Evolutionary conservation across 2,797 vertebrate species (phyloP), one percentile per base, ranked within the genome.

Genomic region (Gastrophryne carolinensis): DNA sequence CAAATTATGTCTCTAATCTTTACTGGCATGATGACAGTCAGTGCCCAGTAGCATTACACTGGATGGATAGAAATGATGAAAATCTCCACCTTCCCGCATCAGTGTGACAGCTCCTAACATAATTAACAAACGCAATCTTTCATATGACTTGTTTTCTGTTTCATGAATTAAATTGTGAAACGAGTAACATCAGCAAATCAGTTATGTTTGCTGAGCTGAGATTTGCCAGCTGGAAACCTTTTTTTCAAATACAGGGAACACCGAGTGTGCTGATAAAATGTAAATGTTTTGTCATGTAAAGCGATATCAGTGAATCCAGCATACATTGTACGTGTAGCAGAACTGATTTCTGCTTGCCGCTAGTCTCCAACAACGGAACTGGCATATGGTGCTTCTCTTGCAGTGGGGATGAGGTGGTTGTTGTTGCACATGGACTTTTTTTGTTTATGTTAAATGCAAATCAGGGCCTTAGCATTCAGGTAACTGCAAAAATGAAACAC

Each of bases 51-150:
- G 47, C 50, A 35, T 35, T 23, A 34, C n/a, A 66, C 15, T 21
- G 35, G 29, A 53, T 52, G 63, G 63, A 53, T 24, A 67, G 52
- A 21, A 35, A 67, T 35, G 47, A 53, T 67, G 47, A 53, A 26
- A 49, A 67, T 67, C 47, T 35, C 9, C 49, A 67, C 50, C 19
- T 65, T 49, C 13, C 30, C 53, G 17, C 9, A 53, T 37, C 26
- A 17, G 15, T 37, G 35, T 32, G 50, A 67, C 30, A 67, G 64
- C 12, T 37, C 26, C 30, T 53, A 37, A 53, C 37, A 30, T 52
- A 53, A 67, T 67, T 53, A 53, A 26, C 30, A 37, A 67, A 67
- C 35, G 19, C 23, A 52, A 24, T 52, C 21, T 66, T 66, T 66
- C 21, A 50, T 35, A 23, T 17, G 11, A 56, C 53, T n/a, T 32